Conservation (phyloP, 2,797 vertebrate genomes). For the Danio tinwini region DNA sequence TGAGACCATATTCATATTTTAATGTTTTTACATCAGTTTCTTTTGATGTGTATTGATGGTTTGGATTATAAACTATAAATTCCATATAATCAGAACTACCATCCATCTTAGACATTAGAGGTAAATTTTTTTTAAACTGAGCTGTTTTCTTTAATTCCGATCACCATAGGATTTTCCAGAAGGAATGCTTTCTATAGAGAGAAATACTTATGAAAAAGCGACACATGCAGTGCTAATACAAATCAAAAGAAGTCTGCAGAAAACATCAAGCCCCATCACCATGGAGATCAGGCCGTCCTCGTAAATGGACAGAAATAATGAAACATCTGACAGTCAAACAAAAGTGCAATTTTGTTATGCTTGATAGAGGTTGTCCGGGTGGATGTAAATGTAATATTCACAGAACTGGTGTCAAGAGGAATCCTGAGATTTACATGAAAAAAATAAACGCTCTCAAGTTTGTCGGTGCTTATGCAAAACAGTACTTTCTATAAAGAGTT, state of each 20-base stretch:
- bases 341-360: conserved; percentile 19
- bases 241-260: conserved; percentile 9
- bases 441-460: not conserved
- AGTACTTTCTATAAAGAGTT: not conserved
- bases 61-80: not conserved
- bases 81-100: not conserved
- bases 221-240: not conserved
- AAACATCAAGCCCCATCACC: conserved; percentile 20
- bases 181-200: conserved; percentile 1
- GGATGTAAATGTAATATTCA: conserved; percentile 9
- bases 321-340: conserved; percentile 15
- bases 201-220: not conserved
- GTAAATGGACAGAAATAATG: conserved; percentile 26
- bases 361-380: conserved; percentile 11
- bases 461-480: not conserved
- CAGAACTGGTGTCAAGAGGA: not conserved
- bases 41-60: not conserved
- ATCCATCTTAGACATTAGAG: not conserved
- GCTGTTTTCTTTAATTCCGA: not conserved
- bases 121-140: not conserved
- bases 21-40: not conserved
- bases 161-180: conserved; percentile 3
- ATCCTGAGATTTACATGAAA: not conserved
- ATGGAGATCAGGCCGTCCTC: not conserved
- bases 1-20: not conserved